Evolutionary conservation across 2,888 invertebrate genomes (phyloP), one percentile per base, ranked within the genome.

Genomic region (Euphydryas editha): DNA sequence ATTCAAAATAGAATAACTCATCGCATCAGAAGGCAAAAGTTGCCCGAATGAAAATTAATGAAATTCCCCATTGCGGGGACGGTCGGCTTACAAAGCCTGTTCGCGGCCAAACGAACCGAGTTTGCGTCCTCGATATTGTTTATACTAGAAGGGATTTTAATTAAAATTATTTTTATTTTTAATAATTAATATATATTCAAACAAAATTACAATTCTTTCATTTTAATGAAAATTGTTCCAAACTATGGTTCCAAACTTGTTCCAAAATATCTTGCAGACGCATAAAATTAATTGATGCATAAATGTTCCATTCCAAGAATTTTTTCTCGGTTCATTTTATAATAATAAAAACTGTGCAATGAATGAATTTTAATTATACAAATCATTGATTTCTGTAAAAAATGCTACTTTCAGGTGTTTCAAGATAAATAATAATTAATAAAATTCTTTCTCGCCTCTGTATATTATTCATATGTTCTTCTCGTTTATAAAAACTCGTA

Each of bases 41-140:
- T 83, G 77, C 71, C 69, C 79, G 80, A 82, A 86, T 87, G 86
- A 83, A 87, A 90, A 86, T 88, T 90, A 89, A 88, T 89, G 86
- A 86, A 88, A 87, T 85, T 86, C 82, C 74, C 78, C 73, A 74
- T 47, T 30, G 60, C 73, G 70, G 63, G 64, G 66, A 66, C 65
- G 60, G 62, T 70, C 72, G 67, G 69, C 71, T 81, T 81, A 81
- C 81, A 84, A 83, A 82, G 81, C 76, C 65, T 54, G 49, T 58
- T 59, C 59, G 69, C 58, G 62, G 57, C 54, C 69, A 68, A 67
- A 65, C 65, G 62, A 47, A 37, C 49, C 30, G 51, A 62, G 65
- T 15, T 51, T 60, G 55, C 55, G 55, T 59, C 39, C 55, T 37
- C 3, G 65, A 65, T 59, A 46, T 17, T 47, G 51, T 24, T 60